These are phyloP conservation scores for Caerostris extrusa DNA, from an alignment of 1,140 invertebrate species.

Conservation along the genomic window DNA sequence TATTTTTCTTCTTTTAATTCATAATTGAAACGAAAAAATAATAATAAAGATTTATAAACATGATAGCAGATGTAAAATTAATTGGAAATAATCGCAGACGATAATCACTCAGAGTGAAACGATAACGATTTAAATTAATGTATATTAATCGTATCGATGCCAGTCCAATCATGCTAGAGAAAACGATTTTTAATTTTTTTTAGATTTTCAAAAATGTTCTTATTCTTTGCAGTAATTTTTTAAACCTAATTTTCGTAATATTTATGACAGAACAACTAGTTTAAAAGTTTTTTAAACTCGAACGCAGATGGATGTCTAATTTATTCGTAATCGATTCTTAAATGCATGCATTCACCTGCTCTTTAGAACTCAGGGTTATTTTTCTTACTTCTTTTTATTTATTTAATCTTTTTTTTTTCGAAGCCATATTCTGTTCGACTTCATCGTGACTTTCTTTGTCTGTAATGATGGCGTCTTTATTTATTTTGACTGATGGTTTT, in stretches of 20 bases:
- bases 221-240: background rate
- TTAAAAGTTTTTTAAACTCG: background rate
- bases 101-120: constrained; percentile 42
- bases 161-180: background rate
- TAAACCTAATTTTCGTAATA: background rate
- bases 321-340: background rate
- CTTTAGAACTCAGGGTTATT: background rate
- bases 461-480: background rate
- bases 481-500: background rate
- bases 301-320: background rate
- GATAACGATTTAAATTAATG: background rate
- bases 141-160: background rate
- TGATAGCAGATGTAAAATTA: constrained; percentile 43
- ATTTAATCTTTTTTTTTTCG: background rate
- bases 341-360: constrained; percentile 3
- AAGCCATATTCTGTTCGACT: background rate
- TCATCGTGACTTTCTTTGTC: background rate
- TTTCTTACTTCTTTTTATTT: background rate
- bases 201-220: background rate
- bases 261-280: background rate
- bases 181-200: background rate
- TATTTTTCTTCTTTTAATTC: background rate
- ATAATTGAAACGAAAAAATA: constrained; percentile 42
- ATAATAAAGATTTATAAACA: constrained; percentile 30
- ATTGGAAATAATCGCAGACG: background rate